Evolutionary conservation across 2,113 vertebrate species (phyloP).

Genomic region (Thamnophis sirtalis): DNA sequence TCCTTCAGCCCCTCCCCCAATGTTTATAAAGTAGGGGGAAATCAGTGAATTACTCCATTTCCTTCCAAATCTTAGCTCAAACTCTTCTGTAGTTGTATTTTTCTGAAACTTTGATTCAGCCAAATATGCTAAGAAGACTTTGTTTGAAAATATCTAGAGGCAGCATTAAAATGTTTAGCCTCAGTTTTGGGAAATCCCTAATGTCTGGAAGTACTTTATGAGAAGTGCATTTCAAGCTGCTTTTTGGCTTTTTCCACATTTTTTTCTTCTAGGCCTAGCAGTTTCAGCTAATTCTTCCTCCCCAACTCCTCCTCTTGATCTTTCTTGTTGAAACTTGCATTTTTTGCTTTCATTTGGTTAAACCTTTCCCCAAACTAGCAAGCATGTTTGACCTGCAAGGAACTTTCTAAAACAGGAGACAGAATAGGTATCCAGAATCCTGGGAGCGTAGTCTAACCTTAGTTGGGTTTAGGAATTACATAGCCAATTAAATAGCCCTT

Average conservation of each 20-base stretch:
- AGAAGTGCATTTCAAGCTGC: constrained; percentile 54
- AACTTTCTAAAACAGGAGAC: neutral
- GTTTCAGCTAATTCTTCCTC: constrained; percentile 29
- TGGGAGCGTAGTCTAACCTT: neutral
- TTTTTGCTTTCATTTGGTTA: neutral
- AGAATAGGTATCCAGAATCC: neutral
- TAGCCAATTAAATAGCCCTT: neutral
- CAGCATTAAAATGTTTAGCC: constrained; percentile 64
- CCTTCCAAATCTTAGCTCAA: constrained; percentile 19
- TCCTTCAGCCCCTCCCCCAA: neutral
- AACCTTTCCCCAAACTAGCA: neutral
- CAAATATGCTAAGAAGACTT: constrained; percentile 55
- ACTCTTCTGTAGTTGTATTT: constrained; percentile 38
- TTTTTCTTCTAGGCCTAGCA: constrained; percentile 25
- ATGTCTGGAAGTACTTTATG: constrained; percentile 64
- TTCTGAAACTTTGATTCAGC: constrained; percentile 39
- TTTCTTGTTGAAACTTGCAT: constrained; percentile 22
- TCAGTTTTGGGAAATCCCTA: constrained; percentile 67
- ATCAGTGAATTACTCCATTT: constrained; percentile 10
- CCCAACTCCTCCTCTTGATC: neutral
- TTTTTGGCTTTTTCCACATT: constrained; percentile 51
- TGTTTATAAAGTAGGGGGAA: neutral
- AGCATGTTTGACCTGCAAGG: neutral
- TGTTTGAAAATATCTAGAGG: constrained; percentile 63
- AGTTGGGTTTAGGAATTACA: neutral